Base-by-base conservation (phyloP, 2,113 vertebrate genomes). In the Leucopternis melanops region DNA sequence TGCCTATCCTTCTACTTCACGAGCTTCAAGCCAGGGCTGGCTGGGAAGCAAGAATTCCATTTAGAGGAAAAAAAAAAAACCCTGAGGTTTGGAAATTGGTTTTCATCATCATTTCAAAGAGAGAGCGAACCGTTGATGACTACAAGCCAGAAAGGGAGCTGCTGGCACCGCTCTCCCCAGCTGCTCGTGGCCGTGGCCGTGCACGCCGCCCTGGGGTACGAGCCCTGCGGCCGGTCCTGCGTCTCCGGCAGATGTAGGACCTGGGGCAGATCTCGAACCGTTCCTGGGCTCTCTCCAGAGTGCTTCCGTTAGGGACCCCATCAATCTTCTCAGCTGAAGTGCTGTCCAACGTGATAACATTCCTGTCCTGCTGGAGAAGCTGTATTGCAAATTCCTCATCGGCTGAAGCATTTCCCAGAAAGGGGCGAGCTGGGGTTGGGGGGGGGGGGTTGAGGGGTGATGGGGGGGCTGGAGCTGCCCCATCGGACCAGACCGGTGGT, bases 21-120 rank as follows among this genome's bases (percentile, higher is more conserved):
- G 0, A 80, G 61, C 10, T 69, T 31, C 29, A 6, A 75, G 90
- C 47, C 1, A 9, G 59, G 31, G 31, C 67, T 94, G 94, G 90
- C 90, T 61, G 58, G 49, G 49, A 95, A 82, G 58, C 90, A 97
- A 92, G 78, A 95, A 95, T 94, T 89, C 86, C 69, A 71, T 84
- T 95, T 91, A 92, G 69, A 62, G 10, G 1, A 9, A 8, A 50
- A 80, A 80, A 40, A 38, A 21, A 58, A 34, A 27, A 40, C 25
- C 12, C 69, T 55, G 88, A 94, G 81, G 86, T 81, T 95, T 95
- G 81, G 89, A 95, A 96, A 85, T 85, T 20, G 52, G 69, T 91
- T 94, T 92, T 95, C 89, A 85, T 87, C 91, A 81, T 85, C 38
- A 5, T 72, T 87, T 79, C 0, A 8, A 84, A 74, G 65, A 65